Evolutionary conservation across 2,888 invertebrate species (phyloP).

Genomic region (Archaeoteleia sp.): DNA sequence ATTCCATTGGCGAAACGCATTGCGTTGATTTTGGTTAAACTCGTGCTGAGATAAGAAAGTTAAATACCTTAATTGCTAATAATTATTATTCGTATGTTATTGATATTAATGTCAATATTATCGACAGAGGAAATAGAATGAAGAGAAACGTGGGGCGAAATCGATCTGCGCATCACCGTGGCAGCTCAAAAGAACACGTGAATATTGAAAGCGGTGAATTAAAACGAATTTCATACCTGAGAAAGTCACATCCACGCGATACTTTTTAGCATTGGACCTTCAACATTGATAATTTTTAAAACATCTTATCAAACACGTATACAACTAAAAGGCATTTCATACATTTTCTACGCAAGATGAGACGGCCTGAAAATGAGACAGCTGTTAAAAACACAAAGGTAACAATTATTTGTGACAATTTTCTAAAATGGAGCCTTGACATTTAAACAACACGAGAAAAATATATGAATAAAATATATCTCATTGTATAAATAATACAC

Average conservation of each 20-base stretch:
- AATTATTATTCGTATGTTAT: constrained; percentile 15
- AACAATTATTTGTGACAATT: no score
- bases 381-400: no score
- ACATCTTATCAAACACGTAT: no score
- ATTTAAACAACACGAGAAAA: no score
- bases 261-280: constrained; percentile 58
- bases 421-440: no score
- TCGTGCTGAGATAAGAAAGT: constrained; percentile 26
- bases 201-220: constrained; percentile 61
- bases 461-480: no score
- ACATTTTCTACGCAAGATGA: constrained; percentile 31
- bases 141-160: constrained; percentile 38
- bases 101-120: constrained; percentile 23
- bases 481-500: no score
- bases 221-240: constrained; percentile 62
- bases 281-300: constrained; percentile 24
- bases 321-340: no score
- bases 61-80: constrained; percentile 41
- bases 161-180: constrained; percentile 56
- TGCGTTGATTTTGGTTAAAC: constrained; percentile 28
- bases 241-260: constrained; percentile 61
- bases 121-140: constrained; percentile 43
- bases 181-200: constrained; percentile 61
- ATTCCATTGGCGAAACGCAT: constrained; percentile 27
- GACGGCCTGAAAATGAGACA: constrained; percentile 43